phyloP scores from a whole-genome alignment of 2,113 vertebrate genomes.

The Grantiella picta region DNA sequence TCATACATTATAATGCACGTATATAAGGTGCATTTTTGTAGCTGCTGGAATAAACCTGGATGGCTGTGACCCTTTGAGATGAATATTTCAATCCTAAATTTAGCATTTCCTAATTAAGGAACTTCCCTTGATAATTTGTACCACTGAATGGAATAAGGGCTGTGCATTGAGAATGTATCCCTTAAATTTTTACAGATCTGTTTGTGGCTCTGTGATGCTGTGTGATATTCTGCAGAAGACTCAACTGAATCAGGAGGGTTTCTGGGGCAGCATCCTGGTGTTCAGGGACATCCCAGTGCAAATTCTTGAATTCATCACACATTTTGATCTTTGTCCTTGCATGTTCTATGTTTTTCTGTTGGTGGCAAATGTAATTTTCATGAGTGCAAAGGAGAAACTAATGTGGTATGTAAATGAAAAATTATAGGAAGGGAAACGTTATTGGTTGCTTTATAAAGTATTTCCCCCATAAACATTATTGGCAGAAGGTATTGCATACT shows the following conservation, averaged over 20 bases:
- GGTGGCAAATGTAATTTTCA: background rate
- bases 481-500: background rate
- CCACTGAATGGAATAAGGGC: background rate
- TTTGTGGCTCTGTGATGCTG: background rate
- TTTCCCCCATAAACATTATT: background rate
- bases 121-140: background rate
- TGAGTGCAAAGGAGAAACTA: background rate
- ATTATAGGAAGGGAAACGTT: background rate
- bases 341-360: background rate
- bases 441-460: background rate
- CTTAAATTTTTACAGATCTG: background rate
- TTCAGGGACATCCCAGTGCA: background rate
- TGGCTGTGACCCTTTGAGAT: background rate
- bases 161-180: background rate
- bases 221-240: background rate
- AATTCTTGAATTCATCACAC: background rate
- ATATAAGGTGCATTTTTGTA: background rate
- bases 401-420: background rate
- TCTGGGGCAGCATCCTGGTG: background rate
- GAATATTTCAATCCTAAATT: background rate
- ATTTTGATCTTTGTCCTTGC: background rate
- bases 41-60: background rate
- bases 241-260: background rate
- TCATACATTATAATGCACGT: background rate
- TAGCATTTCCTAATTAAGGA: background rate